Percentiles rank a stretch among this genome's conserved stretches.
Conservation (phyloP, 1,140 invertebrate species). For the Pogonomyrmex californicus region DNA sequence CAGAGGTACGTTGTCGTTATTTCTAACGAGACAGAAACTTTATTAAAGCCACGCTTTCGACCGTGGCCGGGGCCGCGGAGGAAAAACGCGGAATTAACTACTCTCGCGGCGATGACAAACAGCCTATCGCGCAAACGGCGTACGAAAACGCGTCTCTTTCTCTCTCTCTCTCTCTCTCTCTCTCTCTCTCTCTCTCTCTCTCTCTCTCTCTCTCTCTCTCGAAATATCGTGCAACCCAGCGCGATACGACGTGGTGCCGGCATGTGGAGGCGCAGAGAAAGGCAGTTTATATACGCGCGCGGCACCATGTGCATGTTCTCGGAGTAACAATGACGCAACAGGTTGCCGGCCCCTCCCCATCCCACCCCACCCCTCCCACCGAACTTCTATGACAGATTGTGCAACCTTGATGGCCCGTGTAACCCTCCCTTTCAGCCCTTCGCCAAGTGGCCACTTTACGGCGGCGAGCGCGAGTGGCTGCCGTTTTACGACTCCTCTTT, state of each 20-base stretch:
- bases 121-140: conserved; percentile 27
- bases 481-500: conserved; percentile 71
- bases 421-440: conserved; percentile 76
- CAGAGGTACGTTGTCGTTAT: conserved; percentile 42
- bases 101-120: conserved; percentile 65
- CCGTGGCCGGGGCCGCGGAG: neutral
- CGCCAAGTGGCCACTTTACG: conserved; percentile 76
- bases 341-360: conserved; percentile 66
- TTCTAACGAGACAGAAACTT: conserved; percentile 47
- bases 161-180: too few relatives aligned
- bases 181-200: too few relatives aligned
- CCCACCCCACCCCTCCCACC: conserved; percentile 45
- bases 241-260: conserved; percentile 35
- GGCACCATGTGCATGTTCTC: conserved; percentile 67
- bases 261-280: conserved; percentile 63
- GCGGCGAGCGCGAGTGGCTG: conserved; percentile 36
- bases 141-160: conserved; percentile 67
- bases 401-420: conserved; percentile 78
- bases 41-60: conserved; percentile 47
- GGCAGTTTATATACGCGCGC: conserved; percentile 67
- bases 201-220: too few relatives aligned
- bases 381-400: conserved; percentile 77
- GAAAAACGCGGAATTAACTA: conserved; percentile 51
- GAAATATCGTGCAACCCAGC: conserved; percentile 58
- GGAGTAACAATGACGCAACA: conserved; percentile 78